Percentiles rank a stretch among this genome's conserved stretches.
Evolutionary conservation across 1,140 invertebrate species (phyloP).

Genomic region (Lethocerus indicus): DNA sequence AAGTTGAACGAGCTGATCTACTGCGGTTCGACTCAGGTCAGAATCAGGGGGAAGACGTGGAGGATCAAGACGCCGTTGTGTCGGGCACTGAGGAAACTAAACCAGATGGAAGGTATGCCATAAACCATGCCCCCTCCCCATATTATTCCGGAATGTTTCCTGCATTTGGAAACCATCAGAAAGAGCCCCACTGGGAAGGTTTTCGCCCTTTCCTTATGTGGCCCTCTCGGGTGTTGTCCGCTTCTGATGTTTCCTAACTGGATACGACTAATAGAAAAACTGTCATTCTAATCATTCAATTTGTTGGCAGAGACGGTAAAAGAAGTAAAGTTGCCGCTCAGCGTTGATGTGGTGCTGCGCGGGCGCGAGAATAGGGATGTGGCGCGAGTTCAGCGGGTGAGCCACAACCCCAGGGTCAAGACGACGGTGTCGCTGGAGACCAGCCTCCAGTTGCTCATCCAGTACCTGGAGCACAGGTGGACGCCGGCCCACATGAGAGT

Average conservation of each 20-base stretch:
- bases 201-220: too few species aligned
- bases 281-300: too few species aligned
- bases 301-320: too few species aligned
- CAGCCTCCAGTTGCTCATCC: conserved; percentile 50
- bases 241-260: too few species aligned
- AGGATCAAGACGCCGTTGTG: conserved; percentile 84
- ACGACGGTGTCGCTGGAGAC: conserved; percentile 58
- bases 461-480: conserved; percentile 64
- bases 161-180: too few species aligned
- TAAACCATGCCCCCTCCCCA: too few species aligned
- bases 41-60: conserved; percentile 68
- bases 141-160: too few species aligned
- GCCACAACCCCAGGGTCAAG: conserved; percentile 79
- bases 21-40: conserved; percentile 58
- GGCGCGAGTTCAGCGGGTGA: conserved; percentile 62
- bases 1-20: conserved; percentile 78
- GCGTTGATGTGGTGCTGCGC: conserved; percentile 56
- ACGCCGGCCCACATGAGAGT: conserved; percentile 23
- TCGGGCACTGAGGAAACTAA: conserved; percentile 68
- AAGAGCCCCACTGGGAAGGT: too few species aligned
- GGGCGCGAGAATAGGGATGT: conserved; percentile 65
- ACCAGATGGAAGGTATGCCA: conserved; percentile 75
- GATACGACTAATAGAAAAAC: too few species aligned
- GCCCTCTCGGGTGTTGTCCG: too few species aligned
- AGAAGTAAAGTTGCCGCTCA: conserved; percentile 60